A percentile compares a stretch with the other conserved stretches of the same genome.
Evolutionary conservation across 2,113 vertebrate genomes (phyloP).

Genomic region (Bagarius yarrelli): DNA sequence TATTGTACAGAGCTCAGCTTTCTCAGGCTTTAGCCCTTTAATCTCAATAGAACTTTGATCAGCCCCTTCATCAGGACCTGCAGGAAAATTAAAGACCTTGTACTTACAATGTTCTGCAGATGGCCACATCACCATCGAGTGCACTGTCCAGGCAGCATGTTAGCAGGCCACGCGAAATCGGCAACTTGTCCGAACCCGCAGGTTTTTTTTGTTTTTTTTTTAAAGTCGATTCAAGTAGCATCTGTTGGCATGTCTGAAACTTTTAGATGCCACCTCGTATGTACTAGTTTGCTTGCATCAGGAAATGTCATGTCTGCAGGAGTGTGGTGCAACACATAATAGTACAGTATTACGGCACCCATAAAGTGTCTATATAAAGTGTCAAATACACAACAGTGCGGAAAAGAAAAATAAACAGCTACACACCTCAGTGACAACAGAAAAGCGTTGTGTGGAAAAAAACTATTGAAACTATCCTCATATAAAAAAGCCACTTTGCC

Average conservation of each 20-base stretch:
- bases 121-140: conserved; percentile 54
- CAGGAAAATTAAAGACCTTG: conserved; percentile 64
- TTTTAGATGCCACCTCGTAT: not conserved
- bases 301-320: not conserved
- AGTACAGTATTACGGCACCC: not conserved
- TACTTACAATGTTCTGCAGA: conserved; percentile 62
- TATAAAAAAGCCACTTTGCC: not conserved
- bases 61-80: conserved; percentile 59
- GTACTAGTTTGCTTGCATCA: not conserved
- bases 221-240: not conserved
- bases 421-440: not conserved
- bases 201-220: too few relatives aligned
- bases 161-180: not conserved
- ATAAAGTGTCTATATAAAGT: not conserved
- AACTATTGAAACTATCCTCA: too few relatives aligned
- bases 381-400: not conserved
- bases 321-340: not conserved
- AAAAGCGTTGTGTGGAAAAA: not conserved
- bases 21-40: conserved; percentile 61
- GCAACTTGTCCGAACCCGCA: not conserved
- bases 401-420: not conserved
- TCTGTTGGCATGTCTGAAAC: not conserved
- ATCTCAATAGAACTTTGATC: conserved; percentile 73
- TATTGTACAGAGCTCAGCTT: conserved; percentile 39
- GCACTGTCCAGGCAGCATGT: conserved; percentile 32